These are phyloP conservation scores for Channallabes apus DNA, from an alignment of 2,797 vertebrate genomes.

Conservation along the genomic window DNA sequence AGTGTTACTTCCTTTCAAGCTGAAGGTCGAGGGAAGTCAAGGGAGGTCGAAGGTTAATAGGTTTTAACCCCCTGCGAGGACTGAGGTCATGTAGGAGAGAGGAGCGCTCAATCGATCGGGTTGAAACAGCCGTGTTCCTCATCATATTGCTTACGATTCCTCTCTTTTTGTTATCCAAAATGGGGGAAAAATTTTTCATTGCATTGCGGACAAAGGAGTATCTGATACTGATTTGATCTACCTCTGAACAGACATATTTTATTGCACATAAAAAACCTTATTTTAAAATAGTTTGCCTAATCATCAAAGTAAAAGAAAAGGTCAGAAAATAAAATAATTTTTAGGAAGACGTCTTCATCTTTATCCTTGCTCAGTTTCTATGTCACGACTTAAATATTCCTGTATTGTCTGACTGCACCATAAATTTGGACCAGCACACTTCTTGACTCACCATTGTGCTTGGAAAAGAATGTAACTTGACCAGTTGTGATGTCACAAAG, in stretches of 20 bases:
- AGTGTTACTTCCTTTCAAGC: slow-evolving; percentile 46
- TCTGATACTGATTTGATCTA: not conserved
- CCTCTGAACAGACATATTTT: not conserved
- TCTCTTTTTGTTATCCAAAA: not conserved
- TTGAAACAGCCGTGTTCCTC: slow-evolving; percentile 1
- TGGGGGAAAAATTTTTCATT: not conserved
- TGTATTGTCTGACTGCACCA: not conserved
- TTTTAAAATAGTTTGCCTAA: not conserved
- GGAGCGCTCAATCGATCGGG: slow-evolving; percentile 24
- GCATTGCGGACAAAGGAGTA: not conserved
- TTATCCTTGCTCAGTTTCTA: not conserved
- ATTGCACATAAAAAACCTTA: not conserved
- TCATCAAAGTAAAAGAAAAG: not conserved
- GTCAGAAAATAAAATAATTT: too few relatives aligned
- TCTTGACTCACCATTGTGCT: not conserved
- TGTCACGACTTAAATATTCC: not conserved
- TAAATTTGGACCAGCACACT: not conserved
- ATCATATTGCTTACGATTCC: not conserved
- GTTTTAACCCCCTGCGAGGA: slow-evolving; percentile 53
- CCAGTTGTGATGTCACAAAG: not conserved
- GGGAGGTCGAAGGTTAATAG: slow-evolving; percentile 55
- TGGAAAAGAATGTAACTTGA: not conserved
- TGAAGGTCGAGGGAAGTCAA: slow-evolving; percentile 50
- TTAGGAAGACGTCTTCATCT: not conserved
- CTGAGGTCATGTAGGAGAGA: slow-evolving; percentile 46